phyloP scores from a whole-genome alignment of 2,113 vertebrate genomes.

The Origma solitaria region DNA sequence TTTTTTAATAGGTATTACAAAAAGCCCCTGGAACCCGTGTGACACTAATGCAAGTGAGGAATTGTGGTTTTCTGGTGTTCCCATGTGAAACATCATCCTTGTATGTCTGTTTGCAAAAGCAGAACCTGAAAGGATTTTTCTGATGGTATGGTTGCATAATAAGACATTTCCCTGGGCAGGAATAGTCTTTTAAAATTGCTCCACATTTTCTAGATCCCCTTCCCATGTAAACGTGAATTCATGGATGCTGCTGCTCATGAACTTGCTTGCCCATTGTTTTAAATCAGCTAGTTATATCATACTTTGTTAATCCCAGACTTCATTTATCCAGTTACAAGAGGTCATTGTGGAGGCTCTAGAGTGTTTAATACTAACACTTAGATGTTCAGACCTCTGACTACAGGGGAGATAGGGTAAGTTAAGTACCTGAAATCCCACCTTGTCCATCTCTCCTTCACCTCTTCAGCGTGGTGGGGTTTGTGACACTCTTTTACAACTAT shows the following conservation, averaged over 20 bases:
- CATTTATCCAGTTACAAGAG: not conserved
- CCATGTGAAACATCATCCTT: not conserved
- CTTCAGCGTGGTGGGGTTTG: not conserved
- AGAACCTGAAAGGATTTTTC: not conserved
- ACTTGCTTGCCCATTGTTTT: not conserved
- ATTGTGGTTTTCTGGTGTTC: not conserved
- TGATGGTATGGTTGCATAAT: not conserved
- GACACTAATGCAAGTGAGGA: not conserved
- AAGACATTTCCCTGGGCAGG: not conserved
- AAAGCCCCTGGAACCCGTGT: accelerated
- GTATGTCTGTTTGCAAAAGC: not conserved
- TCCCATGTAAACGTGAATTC: not conserved
- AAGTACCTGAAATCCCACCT: not conserved
- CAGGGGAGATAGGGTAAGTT: not conserved
- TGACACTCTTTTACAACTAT: not conserved
- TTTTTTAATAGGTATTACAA: not conserved
- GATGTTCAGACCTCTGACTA: not conserved
- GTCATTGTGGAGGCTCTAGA: not conserved
- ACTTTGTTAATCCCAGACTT: not conserved
- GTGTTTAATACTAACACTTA: not conserved
- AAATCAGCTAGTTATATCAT: not conserved
- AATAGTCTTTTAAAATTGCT: not conserved
- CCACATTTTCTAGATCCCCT: not conserved
- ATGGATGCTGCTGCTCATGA: not conserved
- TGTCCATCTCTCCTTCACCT: not conserved